Evolutionary conservation across 2,888 invertebrate species (phyloP).

Genomic region (Xestia xanthographa): DNA sequence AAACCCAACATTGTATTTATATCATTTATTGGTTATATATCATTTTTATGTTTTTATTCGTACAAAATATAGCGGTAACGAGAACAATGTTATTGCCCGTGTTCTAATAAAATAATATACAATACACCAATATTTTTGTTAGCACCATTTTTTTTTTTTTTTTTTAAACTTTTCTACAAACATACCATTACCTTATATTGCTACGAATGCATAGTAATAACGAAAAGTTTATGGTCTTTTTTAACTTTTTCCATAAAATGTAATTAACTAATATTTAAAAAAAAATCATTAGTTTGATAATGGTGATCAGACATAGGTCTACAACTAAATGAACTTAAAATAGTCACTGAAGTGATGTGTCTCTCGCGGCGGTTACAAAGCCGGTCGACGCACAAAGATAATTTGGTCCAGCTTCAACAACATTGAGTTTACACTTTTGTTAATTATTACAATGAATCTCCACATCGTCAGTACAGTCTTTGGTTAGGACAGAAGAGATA

Average conservation of each 20-base stretch:
- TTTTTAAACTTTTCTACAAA: conserved; percentile 81
- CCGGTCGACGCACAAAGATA: conserved; percentile 73
- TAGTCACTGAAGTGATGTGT: conserved; percentile 72
- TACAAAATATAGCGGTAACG: conserved; percentile 87
- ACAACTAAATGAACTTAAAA: conserved; percentile 78
- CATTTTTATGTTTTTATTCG: conserved; percentile 82
- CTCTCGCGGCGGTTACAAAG: conserved; percentile 61
- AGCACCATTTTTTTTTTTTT: conserved; percentile 87
- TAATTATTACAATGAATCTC: conserved; percentile 79
- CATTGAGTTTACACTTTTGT: conserved; percentile 75
- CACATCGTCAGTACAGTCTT: conserved; percentile 86
- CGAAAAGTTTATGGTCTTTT: conserved; percentile 84
- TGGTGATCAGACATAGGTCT: conserved; percentile 79
- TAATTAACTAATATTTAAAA: conserved; percentile 74
- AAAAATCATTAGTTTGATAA: conserved; percentile 80
- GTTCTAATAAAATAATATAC: conserved; percentile 82
- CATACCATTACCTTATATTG: conserved; percentile 86
- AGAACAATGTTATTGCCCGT: conserved; percentile 84
- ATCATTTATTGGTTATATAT: conserved; percentile 85
- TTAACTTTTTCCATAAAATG: conserved; percentile 77
- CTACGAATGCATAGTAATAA: conserved; percentile 85
- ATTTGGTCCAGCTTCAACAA: conserved; percentile 89
- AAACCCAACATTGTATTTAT: conserved; percentile 69
- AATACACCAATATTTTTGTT: conserved; percentile 88
- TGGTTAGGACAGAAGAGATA: conserved; percentile 88